Conservation (phyloP, 2,113 vertebrate genomes). For the Sakesphorus luctuosus region DNA sequence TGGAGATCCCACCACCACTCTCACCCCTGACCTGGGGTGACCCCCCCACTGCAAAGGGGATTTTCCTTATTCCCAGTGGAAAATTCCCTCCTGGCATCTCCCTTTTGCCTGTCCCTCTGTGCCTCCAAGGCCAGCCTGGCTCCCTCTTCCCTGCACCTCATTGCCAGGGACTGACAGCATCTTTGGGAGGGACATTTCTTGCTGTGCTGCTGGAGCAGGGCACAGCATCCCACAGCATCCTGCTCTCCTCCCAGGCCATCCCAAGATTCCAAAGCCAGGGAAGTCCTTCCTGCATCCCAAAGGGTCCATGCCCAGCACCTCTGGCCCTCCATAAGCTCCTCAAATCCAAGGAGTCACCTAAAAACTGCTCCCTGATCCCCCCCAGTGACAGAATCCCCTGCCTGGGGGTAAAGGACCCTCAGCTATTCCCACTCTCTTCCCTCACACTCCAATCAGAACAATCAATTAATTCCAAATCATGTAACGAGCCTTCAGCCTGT, state of each 20-base stretch:
- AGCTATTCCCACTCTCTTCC: not conserved
- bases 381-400: accelerated
- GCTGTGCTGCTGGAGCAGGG: not conserved
- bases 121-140: not conserved
- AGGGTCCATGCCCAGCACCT: accelerated
- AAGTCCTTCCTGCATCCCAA: not conserved
- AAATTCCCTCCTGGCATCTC: not conserved
- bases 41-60: not conserved
- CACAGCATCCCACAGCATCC: not conserved
- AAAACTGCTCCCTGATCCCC: not conserved
- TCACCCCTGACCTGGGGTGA: not conserved
- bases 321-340: not conserved
- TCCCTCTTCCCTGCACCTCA: not conserved
- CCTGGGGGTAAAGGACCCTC: not conserved
- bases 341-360: not conserved
- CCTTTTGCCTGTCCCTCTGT: not conserved
- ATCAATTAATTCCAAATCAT: constrained; percentile 5
- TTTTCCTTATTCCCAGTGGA: not conserved
- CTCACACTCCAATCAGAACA: not conserved
- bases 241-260: not conserved
- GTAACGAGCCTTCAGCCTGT: constrained; percentile 17
- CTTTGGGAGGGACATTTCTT: not conserved
- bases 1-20: not conserved
- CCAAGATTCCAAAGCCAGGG: not conserved
- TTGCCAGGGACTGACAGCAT: accelerated